Evolutionary conservation across 2,888 invertebrate genomes (phyloP).

Genomic region (Nemotelus nigrinus): DNA sequence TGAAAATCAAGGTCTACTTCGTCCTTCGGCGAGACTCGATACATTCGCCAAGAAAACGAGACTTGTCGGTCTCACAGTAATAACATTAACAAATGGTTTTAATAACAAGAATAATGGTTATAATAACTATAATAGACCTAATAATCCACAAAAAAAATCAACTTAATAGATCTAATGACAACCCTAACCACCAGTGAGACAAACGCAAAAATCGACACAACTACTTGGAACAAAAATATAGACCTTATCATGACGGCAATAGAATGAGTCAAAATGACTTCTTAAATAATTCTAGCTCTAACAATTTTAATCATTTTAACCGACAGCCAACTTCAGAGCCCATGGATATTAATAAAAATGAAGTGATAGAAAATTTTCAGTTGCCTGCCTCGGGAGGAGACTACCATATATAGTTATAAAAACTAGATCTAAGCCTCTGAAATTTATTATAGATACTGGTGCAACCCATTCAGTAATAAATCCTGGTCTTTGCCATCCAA

Average conservation of each 20-base stretch:
- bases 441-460: constrained; percentile 37
- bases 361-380: constrained; percentile 10
- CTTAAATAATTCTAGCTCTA: too few species aligned
- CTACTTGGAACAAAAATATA: neutral
- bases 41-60: constrained; percentile 12
- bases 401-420: constrained; percentile 11
- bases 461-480: constrained; percentile 39
- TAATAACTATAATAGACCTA: neutral
- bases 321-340: neutral
- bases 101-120: neutral
- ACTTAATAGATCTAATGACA: neutral
- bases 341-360: neutral
- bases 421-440: neutral
- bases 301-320: neutral
- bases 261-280: too few species aligned
- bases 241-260: too few species aligned
- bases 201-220: neutral
- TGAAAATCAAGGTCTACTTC: too few species aligned
- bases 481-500: constrained; percentile 37
- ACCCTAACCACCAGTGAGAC: neutral
- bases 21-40: too few species aligned
- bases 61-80: neutral
- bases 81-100: constrained; percentile 13
- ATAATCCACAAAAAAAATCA: neutral
- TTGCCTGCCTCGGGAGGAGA: neutral